phyloP scores from a whole-genome alignment of 2,797 vertebrate species.

The Neostethus bicornis region DNA sequence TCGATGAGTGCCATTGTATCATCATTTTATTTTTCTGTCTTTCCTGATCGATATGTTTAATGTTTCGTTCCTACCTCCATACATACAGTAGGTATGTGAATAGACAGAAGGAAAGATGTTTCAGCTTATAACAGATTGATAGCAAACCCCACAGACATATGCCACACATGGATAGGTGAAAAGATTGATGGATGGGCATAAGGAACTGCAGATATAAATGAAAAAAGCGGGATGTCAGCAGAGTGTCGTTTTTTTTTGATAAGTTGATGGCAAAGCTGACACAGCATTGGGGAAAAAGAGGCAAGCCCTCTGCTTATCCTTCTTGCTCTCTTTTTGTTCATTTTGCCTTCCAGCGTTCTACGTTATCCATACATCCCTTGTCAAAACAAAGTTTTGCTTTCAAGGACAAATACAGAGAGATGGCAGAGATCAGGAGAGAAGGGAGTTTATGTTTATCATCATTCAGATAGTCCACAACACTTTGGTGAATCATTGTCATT shows the following conservation, averaged over 20 bases:
- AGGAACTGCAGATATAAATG: slow-evolving; percentile 15
- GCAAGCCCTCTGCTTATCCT: slow-evolving; percentile 49
- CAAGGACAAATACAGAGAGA: slow-evolving; percentile 26
- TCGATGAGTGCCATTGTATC: slow-evolving; percentile 54
- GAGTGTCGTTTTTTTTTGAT: too few relatives aligned
- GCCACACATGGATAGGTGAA: slow-evolving; percentile 3
- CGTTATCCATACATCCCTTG: slow-evolving; percentile 39
- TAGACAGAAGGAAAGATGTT: not conserved
- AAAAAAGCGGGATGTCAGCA: slow-evolving; percentile 64
- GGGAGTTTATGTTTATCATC: slow-evolving; percentile 25
- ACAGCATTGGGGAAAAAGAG: slow-evolving; percentile 61
- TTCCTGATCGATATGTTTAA: slow-evolving; percentile 17
- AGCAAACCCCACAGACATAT: not conserved
- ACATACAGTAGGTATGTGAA: slow-evolving; percentile 8
- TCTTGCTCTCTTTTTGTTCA: slow-evolving; percentile 19
- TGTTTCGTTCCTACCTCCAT: slow-evolving; percentile 3
- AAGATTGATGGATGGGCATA: slow-evolving; percentile 24
- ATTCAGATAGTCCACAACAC: slow-evolving; percentile 1
- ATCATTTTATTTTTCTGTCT: slow-evolving; percentile 22
- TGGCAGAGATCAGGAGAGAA: slow-evolving; percentile 13
- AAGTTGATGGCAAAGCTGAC: slow-evolving; percentile 63
- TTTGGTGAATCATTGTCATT: too few relatives aligned
- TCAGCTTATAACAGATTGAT: not conserved
- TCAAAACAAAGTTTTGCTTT: slow-evolving; percentile 37
- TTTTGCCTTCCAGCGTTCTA: slow-evolving; percentile 38